Percentiles rank a stretch among this genome's conserved stretches.
phyloP scores from a whole-genome alignment of 2,797 vertebrate species.

The Borostomias antarcticus region DNA sequence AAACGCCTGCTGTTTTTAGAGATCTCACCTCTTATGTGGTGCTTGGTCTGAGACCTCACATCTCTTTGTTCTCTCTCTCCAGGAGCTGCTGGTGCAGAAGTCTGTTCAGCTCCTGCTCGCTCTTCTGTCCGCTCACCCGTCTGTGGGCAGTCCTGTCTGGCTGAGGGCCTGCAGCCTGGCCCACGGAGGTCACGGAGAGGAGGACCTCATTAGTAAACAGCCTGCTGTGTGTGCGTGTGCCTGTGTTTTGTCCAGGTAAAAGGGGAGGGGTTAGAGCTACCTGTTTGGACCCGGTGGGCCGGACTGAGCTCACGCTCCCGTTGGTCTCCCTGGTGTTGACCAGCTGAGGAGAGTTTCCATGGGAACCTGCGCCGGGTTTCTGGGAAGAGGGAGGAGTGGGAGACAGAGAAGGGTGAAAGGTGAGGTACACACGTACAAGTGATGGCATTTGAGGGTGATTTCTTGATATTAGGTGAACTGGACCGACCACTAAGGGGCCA shows the following conservation, averaged over 20 bases:
- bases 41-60: slow-evolving; percentile 80
- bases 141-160: slow-evolving; percentile 74
- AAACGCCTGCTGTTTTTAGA: too few relatives aligned
- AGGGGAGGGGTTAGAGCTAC: background rate
- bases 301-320: slow-evolving; percentile 67
- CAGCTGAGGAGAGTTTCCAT: slow-evolving; percentile 78
- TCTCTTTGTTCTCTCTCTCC: slow-evolving; percentile 87
- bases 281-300: slow-evolving; percentile 60
- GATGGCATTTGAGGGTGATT: too few relatives aligned
- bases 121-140: slow-evolving; percentile 73
- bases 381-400: slow-evolving; percentile 24
- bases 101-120: slow-evolving; percentile 85
- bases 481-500: too few relatives aligned
- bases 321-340: slow-evolving; percentile 80
- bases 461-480: too few relatives aligned
- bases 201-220: too few relatives aligned
- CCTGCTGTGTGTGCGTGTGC: background rate
- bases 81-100: slow-evolving; percentile 87
- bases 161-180: slow-evolving; percentile 68
- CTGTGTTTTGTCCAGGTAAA: background rate
- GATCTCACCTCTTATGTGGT: too few relatives aligned
- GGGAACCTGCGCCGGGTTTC: slow-evolving; percentile 71
- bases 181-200: background rate
- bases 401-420: too few relatives aligned
- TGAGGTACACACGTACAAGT: too few relatives aligned